Conservation (phyloP, 2,888 invertebrate genomes). For the Limenitis camilla region DNA sequence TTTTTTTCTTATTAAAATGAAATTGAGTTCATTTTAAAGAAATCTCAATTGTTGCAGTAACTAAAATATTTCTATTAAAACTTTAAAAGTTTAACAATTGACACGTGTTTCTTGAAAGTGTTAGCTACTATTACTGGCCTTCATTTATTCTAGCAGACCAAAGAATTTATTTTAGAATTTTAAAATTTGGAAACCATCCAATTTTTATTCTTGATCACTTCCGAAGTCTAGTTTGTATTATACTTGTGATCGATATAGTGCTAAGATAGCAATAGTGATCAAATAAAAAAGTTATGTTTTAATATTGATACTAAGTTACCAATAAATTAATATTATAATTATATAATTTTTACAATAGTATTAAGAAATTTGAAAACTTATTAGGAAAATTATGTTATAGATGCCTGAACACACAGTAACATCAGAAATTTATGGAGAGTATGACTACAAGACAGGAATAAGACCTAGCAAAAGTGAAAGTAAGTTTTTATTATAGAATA, state of each 20-base stretch:
- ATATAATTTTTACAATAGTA: not conserved
- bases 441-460: conserved; percentile 73
- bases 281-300: not conserved
- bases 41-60: too few species aligned
- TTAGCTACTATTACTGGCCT: conserved; percentile 49
- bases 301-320: not conserved
- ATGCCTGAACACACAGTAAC: conserved; percentile 77
- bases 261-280: not conserved
- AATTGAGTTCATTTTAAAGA: too few species aligned
- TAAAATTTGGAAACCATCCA: conserved; percentile 62
- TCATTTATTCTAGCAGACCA: conserved; percentile 36
- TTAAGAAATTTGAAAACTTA: not conserved
- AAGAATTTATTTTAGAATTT: conserved; percentile 66
- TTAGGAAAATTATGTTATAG: conserved; percentile 29
- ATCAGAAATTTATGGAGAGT: conserved; percentile 84
- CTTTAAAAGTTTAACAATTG: not conserved
- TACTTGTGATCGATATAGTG: conserved; percentile 12
- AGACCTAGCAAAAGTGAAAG: conserved; percentile 63
- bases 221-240: conserved; percentile 37
- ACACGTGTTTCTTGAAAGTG: not conserved
- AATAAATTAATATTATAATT: not conserved
- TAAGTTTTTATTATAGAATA: conserved; percentile 36
- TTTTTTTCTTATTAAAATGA: too few species aligned
- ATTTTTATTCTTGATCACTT: conserved; percentile 54
- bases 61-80: too few species aligned